Percentiles rank a stretch among this genome's conserved stretches.
These are phyloP conservation scores for Acropora yongei DNA, from an alignment of 64 coral and sea anemone genomes.

Conservation along the genomic window DNA sequence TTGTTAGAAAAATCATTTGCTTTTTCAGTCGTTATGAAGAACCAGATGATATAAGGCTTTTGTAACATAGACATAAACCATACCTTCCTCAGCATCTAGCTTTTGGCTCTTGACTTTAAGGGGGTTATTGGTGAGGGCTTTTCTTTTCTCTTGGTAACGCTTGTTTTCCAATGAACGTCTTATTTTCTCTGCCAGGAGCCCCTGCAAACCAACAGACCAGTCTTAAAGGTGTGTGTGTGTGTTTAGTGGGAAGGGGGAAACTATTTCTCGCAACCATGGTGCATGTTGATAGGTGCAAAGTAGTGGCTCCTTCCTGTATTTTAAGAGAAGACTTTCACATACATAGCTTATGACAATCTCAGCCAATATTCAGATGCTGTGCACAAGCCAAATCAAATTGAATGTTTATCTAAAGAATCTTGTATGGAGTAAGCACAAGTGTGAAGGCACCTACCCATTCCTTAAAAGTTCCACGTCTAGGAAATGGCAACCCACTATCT, in stretches of 20 bases:
- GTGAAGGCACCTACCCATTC: neutral
- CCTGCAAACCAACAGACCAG: neutral
- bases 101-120: neutral
- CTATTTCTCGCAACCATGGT: neutral
- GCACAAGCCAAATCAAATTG: neutral
- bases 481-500: neutral
- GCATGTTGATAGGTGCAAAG: neutral
- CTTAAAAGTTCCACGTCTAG: neutral
- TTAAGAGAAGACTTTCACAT: neutral
- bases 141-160: neutral
- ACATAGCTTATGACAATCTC: neutral
- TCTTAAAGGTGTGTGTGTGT: neutral
- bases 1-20: neutral
- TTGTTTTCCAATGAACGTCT: neutral
- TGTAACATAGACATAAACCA: neutral
- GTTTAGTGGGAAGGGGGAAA: no score
- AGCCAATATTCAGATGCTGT: neutral
- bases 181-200: neutral
- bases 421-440: no score
- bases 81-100: neutral
- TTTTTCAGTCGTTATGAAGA: neutral
- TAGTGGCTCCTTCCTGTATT: neutral
- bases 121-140: neutral
- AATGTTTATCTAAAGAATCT: no score
- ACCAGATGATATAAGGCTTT: neutral